Percentiles rank a stretch among this genome's conserved stretches.
phyloP scores from a whole-genome alignment of 2,797 vertebrate species.

The Amblyopsis hoosieri region DNA sequence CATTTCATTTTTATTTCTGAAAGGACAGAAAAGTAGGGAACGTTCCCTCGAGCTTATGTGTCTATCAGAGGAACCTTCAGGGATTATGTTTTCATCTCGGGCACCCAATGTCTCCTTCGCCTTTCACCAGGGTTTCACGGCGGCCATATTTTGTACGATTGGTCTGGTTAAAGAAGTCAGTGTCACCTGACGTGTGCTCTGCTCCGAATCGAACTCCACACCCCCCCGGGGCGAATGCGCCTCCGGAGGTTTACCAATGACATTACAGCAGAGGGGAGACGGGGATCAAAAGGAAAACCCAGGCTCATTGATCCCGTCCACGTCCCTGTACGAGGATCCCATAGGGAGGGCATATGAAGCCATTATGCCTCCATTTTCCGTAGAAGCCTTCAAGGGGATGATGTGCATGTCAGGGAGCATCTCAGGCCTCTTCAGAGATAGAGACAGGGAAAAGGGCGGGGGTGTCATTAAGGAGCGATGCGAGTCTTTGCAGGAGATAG shows the following conservation, averaged over 20 bases:
- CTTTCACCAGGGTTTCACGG: conserved; percentile 58
- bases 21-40: conserved; percentile 49
- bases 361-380: conserved; percentile 18
- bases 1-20: conserved; percentile 27
- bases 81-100: conserved; percentile 58
- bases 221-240: conserved; percentile 48
- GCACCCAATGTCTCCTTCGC: conserved; percentile 61
- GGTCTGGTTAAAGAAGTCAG: conserved; percentile 63
- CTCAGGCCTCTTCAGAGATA: conserved; percentile 17
- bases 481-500: conserved; percentile 31
- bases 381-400: conserved; percentile 2
- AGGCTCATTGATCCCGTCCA: conserved; percentile 51
- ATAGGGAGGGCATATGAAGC: conserved; percentile 4
- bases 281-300: conserved; percentile 52
- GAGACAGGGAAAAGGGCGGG: not conserved
- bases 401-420: conserved; percentile 28
- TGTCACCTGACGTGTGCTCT: conserved; percentile 39
- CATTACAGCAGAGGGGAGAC: conserved; percentile 51
- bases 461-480: conserved; percentile 25
- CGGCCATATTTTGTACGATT: conserved; percentile 68
- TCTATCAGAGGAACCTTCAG: conserved; percentile 22
- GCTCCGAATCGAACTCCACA: conserved; percentile 18
- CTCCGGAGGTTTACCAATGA: conserved; percentile 57
- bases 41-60: conserved; percentile 49
- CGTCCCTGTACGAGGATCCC: conserved; percentile 28